Evolutionary conservation across 2,888 invertebrate species (phyloP), one percentile per base, ranked within the genome.

Genomic region (Melikaiella ostensackeni): DNA sequence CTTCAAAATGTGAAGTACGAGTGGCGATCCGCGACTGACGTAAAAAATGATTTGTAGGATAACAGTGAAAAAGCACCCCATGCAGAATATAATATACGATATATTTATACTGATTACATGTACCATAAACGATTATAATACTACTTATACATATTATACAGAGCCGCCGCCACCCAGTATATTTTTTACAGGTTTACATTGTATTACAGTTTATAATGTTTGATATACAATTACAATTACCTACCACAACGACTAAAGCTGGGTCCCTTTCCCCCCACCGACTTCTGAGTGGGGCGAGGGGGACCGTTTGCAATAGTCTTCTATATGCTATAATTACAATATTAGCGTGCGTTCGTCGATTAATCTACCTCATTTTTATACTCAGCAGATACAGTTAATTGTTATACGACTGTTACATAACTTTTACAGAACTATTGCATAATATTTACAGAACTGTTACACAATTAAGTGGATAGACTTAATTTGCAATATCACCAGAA

Each of bases 131-230:
- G 86, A 90, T 90, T 88, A 90, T 89, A 89, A 90, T 90, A 91
- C 88, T 90, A 91, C 88, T 90, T 90, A 91, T 90, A 70, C 70
- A 70, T 70, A 90, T 90, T 89, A 89, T 89, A 91, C 90, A 91
- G 91, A 91, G 91, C 90, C 90, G 88, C 89, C 90, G 90, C 88
- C 91, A 91, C 90, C 90, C 91, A 91, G 89, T 91, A 91, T 91
- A 91, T 91, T 91, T 91, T 91, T 91, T 91, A 91, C 91, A 91
- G 91, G 91, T 91, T 91, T 91, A 91, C 91, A 91, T 91, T 91
- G 90, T 91, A 91, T 91, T 91, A 91, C 91, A 91, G 90, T 91
- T 91, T 91, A 91, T 91, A 91, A 91, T 90, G 89, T 91, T 91
- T 91, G 90, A 91, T 91, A 91, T 91, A 90, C 90, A 90, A 89